Conservation (phyloP, 2,888 invertebrate genomes). For the Hybos culiciformis region DNA sequence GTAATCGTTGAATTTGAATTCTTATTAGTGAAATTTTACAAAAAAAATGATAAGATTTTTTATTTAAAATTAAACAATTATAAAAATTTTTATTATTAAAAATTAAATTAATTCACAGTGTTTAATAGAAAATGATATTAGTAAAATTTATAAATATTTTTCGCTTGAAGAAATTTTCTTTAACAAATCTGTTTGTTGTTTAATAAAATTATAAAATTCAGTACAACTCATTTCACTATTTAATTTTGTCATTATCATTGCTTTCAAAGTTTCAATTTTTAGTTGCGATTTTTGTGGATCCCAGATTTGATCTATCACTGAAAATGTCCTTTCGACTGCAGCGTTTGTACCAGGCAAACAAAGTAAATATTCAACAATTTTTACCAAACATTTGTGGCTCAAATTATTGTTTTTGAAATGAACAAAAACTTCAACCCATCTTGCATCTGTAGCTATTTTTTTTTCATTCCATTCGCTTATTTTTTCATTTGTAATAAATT, state of each 20-base stretch:
- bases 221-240: not conserved
- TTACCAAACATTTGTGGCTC: not conserved
- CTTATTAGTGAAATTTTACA: not conserved
- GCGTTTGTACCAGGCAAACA: not conserved
- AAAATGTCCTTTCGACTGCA: not conserved
- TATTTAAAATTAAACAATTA: not conserved
- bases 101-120: not conserved
- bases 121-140: not conserved
- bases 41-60: not conserved
- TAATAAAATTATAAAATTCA: conserved; percentile 1
- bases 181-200: not conserved
- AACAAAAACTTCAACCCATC: not conserved
- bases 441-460: not conserved
- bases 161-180: conserved; percentile 1
- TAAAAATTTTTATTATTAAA: not conserved
- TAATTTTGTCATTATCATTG: not conserved
- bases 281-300: not conserved
- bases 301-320: not conserved
- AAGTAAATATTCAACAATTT: not conserved
- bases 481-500: not conserved
- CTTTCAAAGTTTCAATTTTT: conserved; percentile 1
- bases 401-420: not conserved
- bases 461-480: not conserved
- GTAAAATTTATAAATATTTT: conserved; percentile 1
- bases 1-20: not conserved